Base-by-base conservation (phyloP, 2,113 vertebrate genomes). In the Uria aalge region DNA sequence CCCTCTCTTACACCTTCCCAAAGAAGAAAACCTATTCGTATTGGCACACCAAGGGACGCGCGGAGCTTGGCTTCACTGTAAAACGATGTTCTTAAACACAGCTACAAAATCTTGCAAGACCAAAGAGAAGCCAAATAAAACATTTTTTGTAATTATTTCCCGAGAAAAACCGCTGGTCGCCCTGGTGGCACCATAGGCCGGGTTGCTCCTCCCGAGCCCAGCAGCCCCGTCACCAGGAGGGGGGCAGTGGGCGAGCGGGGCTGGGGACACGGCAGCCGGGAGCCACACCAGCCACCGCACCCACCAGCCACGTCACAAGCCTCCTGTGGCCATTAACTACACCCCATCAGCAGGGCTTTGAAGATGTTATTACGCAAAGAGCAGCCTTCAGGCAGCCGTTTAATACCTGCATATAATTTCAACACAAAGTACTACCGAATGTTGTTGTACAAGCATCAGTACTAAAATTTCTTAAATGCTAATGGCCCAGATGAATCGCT, bases 151-250 rank as follows among this genome's bases (percentile, higher is more conserved):
- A 6, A 3, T 6, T 5, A 7, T 26, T 67, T 36, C 57, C 85
- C n/a, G 18, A 15, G 8, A 26, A 48, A 63, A 19, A 13, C 5
- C 5, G 13, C n/a, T 16, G 5, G 47, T 17, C 38, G 15, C 2
- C 0, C 0, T 7, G 15, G 8, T 34, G 12, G 29, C 30, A 6
- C 41, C 56, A 5, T 1, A 4, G 7, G 3, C 40, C 8, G 13
- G 53, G 8, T 29, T 36, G 24, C 15, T 27, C 30, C n/a, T 27
- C 20, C 53, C 36, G 11, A 60, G 30, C 56, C 56, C 56, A 23
- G 14, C 56, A 12, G 17, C 17, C 38, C 60, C 60, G 21, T 22
- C 47, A 41, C 27, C 60, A 20, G 57, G 57, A 36, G n/a, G 57
- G n/a, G 57, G 57, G 34, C 57, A 60, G 47, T 2, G 5, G 45